Evolutionary conservation across 2,113 vertebrate species (phyloP), one percentile per base, ranked within the genome.

Genomic region (Myiopsitta monachus): DNA sequence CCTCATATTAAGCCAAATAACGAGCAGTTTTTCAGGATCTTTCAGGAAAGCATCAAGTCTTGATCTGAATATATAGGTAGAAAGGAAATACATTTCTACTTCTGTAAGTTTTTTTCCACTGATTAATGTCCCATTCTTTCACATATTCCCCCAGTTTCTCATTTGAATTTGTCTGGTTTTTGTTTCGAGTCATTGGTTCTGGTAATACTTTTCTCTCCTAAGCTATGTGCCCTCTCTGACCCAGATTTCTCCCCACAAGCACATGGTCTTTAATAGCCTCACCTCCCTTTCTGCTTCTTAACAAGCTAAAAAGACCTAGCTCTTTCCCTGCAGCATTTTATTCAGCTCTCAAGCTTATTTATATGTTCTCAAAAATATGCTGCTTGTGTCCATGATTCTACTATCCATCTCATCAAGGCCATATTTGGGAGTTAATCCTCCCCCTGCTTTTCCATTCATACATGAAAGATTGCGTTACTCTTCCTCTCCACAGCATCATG

Each of bases 1-100:
- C 39, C 47, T 28, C 33, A 13, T 10, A 12, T 61, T 78, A 88
- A 92, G 61, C 8, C 30, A 0, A 83, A 64, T 79, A 93, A 83
- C 22, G 92, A 92, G 52, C 2, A 1, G n/a, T 69, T 59, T 59
- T n/a, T 59, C 21, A n/a, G 21, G 33, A 16, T 76, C 62, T 86
- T 88, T 82, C 78, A 92, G 79, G 36, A 93, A 86, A 23, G 3
- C 26, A 86, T 63, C 49, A 73, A 67, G 24, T 83, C 51, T 93
- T 62, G 8, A 78, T 86, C 46, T 86, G 51, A 83, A 88, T 66
- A 59, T 54, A 59, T 24, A 44, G 12, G 6, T 30, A 66, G 26
- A 77, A 83, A 62, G 22, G 24, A 84, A 81, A 67, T 5, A 41
- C 10, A 62, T 36, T 12, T 66, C 10, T 57, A 10, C 19, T 59